These are phyloP conservation scores for Rhamphomyia laevipes DNA, from an alignment of 2,888 invertebrate species.

Conservation along the genomic window DNA sequence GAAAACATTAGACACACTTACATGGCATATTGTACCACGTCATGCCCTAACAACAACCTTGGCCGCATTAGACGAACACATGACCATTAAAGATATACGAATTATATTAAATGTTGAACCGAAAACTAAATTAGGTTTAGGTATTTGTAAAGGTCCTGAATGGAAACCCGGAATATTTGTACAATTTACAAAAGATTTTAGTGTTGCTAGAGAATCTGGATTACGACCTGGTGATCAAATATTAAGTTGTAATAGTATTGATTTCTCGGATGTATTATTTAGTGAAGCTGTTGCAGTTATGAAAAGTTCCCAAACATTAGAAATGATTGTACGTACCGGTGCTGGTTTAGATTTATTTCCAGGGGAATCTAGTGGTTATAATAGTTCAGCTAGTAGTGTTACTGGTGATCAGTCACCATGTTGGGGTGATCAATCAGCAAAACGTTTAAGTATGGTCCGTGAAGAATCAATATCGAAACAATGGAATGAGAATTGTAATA, in stretches of 20 bases:
- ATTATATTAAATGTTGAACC: conserved; percentile 72
- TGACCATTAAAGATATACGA: conserved; percentile 48
- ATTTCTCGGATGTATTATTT: conserved; percentile 64
- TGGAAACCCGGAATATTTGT: conserved; percentile 82
- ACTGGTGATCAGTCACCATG: conserved; percentile 62
- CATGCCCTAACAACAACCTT: conserved; percentile 8
- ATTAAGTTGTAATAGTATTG: conserved; percentile 74
- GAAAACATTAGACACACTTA: conserved; percentile 61
- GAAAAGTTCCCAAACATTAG: conserved; percentile 65
- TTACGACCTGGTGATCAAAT: conserved; percentile 86
- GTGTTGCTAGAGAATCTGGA: conserved; percentile 79
- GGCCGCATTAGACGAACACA: conserved; percentile 19
- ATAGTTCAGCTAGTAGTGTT: conserved; percentile 71
- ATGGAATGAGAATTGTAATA: not conserved
- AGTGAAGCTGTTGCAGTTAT: conserved; percentile 73
- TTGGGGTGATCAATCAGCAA: conserved; percentile 47
- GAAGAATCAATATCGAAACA: conserved; percentile 41
- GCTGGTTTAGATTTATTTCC: conserved; percentile 70
- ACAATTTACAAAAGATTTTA: conserved; percentile 79
- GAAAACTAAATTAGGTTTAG: conserved; percentile 73
- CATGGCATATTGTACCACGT: conserved; percentile 64
- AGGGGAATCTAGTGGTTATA: conserved; percentile 72
- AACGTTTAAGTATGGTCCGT: conserved; percentile 59
- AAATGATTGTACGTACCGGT: conserved; percentile 63
- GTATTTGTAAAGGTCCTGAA: conserved; percentile 75